Conservation (phyloP, 2,888 invertebrate species). For the Cheiracanthium punctorium region DNA sequence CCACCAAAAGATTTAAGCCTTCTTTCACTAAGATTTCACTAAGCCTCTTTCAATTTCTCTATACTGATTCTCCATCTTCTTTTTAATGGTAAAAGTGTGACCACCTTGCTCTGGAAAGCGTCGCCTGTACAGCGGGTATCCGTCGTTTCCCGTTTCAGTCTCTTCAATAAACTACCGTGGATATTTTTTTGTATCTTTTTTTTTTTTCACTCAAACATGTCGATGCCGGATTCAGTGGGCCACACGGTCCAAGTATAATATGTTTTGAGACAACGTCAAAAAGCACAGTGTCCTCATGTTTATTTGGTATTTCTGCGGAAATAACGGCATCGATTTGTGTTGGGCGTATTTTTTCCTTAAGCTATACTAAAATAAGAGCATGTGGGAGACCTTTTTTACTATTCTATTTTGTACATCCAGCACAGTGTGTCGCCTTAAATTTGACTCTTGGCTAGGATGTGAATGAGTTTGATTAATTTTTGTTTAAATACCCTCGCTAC, state of each 20-base stretch:
- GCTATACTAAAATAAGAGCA: slow-evolving; percentile 41
- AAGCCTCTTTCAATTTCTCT: no score
- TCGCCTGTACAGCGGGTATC: slow-evolving; percentile 74
- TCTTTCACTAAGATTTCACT: no score
- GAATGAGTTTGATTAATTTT: slow-evolving; percentile 72
- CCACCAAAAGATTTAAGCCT: no score
- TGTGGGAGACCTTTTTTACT: slow-evolving; percentile 75
- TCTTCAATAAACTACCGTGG: slow-evolving; percentile 72
- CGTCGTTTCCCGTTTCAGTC: slow-evolving; percentile 73
- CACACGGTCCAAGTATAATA: slow-evolving; percentile 74
- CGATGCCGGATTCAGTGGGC: slow-evolving; percentile 37
- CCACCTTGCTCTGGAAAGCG: background rate
- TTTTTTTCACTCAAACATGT: slow-evolving; percentile 60
- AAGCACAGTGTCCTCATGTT: slow-evolving; percentile 72
- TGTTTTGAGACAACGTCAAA: slow-evolving; percentile 74
- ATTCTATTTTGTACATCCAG: slow-evolving; percentile 73
- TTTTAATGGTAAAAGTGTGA: no score
- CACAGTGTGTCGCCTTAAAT: slow-evolving; percentile 72
- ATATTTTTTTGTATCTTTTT: slow-evolving; percentile 71
- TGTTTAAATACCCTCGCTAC: slow-evolving; percentile 72
- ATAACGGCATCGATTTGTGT: slow-evolving; percentile 74
- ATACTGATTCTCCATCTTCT: background rate
- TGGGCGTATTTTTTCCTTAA: slow-evolving; percentile 59
- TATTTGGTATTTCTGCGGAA: slow-evolving; percentile 75
- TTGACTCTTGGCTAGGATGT: slow-evolving; percentile 67